A percentile compares a stretch with the other conserved stretches of the same genome.
Evolutionary conservation across 2,888 invertebrate species (phyloP).

Genomic region (Brachyopa scutellaris): DNA sequence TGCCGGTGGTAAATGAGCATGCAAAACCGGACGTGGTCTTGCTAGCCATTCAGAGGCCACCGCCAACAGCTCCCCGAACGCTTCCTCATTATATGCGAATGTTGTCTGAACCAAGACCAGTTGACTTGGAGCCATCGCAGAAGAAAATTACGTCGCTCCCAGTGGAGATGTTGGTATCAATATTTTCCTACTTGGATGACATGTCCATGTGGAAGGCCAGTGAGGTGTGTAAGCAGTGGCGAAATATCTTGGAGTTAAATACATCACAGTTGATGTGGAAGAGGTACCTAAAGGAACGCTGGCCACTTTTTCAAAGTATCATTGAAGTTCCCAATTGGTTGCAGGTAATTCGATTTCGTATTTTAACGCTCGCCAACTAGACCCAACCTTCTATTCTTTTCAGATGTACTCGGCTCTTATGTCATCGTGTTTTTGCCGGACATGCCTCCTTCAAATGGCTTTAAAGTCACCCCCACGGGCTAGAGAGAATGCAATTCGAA

Average conservation of each 20-base stretch:
- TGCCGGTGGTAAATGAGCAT: constrained; percentile 72
- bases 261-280: constrained; percentile 91
- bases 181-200: constrained; percentile 95
- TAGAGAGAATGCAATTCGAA: constrained; percentile 92
- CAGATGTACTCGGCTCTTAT: constrained; percentile 87
- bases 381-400: constrained; percentile 46
- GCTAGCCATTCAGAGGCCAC: constrained; percentile 77
- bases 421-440: constrained; percentile 92
- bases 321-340: constrained; percentile 90
- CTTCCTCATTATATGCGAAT: constrained; percentile 79
- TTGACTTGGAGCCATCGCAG: constrained; percentile 73
- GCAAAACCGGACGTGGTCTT: constrained; percentile 74
- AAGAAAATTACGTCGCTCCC: constrained; percentile 77
- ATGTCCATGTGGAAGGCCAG: constrained; percentile 94
- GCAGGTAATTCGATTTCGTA: constrained; percentile 82
- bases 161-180: constrained; percentile 89
- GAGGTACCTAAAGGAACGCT: constrained; percentile 88
- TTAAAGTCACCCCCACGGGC: constrained; percentile 85
- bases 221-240: constrained; percentile 93
- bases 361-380: not conserved
- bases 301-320: constrained; percentile 93
- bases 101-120: constrained; percentile 77
- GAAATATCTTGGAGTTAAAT: constrained; percentile 89
- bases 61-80: constrained; percentile 77
- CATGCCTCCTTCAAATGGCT: constrained; percentile 93